phyloP scores from a whole-genome alignment of 2,113 vertebrate genomes.

The Brachyhypopomus gauderio region DNA sequence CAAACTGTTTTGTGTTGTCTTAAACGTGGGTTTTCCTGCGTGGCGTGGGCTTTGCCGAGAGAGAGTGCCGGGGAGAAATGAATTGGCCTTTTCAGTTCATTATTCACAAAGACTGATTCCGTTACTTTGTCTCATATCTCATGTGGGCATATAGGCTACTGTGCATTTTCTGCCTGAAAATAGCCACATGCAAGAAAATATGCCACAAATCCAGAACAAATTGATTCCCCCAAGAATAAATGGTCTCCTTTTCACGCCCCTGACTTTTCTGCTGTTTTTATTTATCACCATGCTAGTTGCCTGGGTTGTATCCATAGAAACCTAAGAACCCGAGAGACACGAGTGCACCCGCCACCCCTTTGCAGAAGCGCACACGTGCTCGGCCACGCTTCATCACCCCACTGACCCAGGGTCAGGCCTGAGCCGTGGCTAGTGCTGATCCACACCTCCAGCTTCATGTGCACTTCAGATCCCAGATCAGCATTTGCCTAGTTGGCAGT shows the following conservation, averaged over 20 bases:
- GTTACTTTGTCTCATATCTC: constrained; percentile 9
- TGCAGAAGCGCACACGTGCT: constrained; percentile 23
- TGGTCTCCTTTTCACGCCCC: constrained; percentile 8
- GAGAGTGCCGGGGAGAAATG: not conserved
- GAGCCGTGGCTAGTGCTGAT: not conserved
- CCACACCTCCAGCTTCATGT: not conserved
- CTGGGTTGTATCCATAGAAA: constrained; percentile 53
- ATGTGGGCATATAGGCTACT: constrained; percentile 3
- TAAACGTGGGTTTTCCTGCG: not conserved
- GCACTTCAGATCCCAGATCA: constrained; percentile 24
- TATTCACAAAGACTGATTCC: constrained; percentile 10
- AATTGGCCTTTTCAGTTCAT: constrained; percentile 6
- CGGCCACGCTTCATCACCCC: not conserved
- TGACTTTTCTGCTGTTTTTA: constrained; percentile 22
- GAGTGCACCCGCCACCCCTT: constrained; percentile 8
- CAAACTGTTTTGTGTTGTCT: not conserved
- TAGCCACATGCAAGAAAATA: constrained; percentile 14
- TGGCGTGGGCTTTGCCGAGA: not conserved
- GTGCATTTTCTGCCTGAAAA: constrained; percentile 18
- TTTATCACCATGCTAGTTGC: constrained; percentile 8
- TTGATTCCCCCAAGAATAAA: not conserved
- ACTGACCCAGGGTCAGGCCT: constrained; percentile 13
- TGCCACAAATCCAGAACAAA: not conserved
- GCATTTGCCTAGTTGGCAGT: not conserved
- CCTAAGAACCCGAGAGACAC: constrained; percentile 41